A percentile compares a stretch with the other conserved stretches of the same genome.
Conservation (phyloP, 92 coral and sea anemone species). For the Anthopleura xanthogrammica region DNA sequence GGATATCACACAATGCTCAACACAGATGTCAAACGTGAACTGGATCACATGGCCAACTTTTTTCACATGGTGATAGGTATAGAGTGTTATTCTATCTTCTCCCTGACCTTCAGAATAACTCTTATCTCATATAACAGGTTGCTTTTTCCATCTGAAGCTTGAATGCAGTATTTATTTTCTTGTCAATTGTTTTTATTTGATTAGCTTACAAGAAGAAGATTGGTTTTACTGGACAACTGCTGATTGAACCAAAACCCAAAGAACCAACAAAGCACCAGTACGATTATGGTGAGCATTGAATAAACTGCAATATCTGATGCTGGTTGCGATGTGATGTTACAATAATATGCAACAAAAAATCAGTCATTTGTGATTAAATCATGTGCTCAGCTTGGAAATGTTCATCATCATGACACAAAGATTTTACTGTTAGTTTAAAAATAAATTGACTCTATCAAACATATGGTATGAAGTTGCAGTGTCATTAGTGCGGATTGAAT, state of each 20-base stretch:
- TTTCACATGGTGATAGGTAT: conserved; percentile 86
- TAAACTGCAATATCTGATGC: not conserved
- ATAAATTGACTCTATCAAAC: no score
- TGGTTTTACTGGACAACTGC: conserved; percentile 78
- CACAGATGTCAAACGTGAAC: conserved; percentile 78
- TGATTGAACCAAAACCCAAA: conserved; percentile 87
- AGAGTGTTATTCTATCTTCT: not conserved
- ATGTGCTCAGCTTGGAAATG: not conserved
- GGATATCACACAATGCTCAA: conserved; percentile 78
- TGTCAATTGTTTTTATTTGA: not conserved
- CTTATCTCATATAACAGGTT: no score
- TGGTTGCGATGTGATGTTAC: no score
- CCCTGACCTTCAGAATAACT: not conserved
- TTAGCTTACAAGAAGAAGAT: conserved; percentile 77
- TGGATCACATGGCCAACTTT: conserved; percentile 83
- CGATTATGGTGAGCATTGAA: conserved; percentile 67
- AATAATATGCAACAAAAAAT: no score
- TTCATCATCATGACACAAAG: no score
- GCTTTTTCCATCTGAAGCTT: no score
- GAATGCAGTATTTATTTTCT: not conserved
- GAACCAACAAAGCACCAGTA: conserved; percentile 89
- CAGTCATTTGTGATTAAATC: not conserved
- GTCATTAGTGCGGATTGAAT: no score
- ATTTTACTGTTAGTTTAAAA: no score
- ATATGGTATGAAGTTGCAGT: no score